These are phyloP conservation scores for Phenganax subtilis DNA, from an alignment of 92 coral and sea anemone genomes.

Conservation along the genomic window DNA sequence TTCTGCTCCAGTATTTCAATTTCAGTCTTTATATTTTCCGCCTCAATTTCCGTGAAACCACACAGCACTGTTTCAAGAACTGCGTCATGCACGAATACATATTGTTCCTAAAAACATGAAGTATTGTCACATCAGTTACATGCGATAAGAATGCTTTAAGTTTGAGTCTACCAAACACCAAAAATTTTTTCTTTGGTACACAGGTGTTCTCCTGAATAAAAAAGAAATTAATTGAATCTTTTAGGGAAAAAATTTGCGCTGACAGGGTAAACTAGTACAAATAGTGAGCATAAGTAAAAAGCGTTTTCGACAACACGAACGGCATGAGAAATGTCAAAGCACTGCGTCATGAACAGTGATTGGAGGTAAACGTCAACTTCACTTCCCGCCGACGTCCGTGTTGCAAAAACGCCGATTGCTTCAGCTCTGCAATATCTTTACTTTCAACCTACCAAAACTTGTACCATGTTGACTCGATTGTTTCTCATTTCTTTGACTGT, in stretches of 20 bases:
- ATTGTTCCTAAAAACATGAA: conserved; percentile 59
- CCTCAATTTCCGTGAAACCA: conserved; percentile 86
- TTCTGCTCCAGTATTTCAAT: conserved; percentile 71
- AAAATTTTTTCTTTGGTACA: not conserved
- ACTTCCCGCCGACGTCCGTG: too few species aligned
- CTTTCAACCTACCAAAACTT: conserved; percentile 65
- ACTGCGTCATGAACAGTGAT: too few species aligned
- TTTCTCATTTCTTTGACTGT: conserved; percentile 87
- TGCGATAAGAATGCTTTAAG: not conserved
- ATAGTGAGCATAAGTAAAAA: too few species aligned
- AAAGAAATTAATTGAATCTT: not conserved
- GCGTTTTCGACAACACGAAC: too few species aligned
- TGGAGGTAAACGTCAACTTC: too few species aligned
- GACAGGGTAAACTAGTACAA: not conserved
- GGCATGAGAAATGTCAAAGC: too few species aligned
- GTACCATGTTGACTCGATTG: conserved; percentile 81
- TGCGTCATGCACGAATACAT: conserved; percentile 84
- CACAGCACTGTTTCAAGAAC: conserved; percentile 77
- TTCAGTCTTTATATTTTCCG: conserved; percentile 58
- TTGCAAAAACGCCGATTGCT: too few species aligned
- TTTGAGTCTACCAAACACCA: not conserved
- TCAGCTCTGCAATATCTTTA: too few species aligned
- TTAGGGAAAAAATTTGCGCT: too few species aligned
- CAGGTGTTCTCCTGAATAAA: not conserved
- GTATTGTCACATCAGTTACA: too few species aligned